Evolutionary conservation across 2,888 invertebrate species (phyloP).

Genomic region (Stratiomys singularior): DNA sequence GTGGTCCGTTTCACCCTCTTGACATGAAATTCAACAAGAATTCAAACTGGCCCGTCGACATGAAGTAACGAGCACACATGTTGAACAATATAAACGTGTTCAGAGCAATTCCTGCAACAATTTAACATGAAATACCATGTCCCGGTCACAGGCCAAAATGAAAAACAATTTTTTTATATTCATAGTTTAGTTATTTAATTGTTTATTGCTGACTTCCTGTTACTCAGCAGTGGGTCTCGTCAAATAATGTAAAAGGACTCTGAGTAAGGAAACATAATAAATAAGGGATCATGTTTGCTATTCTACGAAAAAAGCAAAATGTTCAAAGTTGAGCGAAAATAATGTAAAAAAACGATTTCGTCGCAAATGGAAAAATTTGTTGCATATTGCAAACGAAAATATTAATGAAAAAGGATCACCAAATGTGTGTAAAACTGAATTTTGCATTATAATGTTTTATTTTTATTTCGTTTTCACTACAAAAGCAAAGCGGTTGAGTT

Average conservation of each 20-base stretch:
- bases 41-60: not conserved
- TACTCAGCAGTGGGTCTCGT: conserved; percentile 51
- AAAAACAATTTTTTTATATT: not conserved
- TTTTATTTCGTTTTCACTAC: no score
- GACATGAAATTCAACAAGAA: no score
- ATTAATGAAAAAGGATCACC: no score
- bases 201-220: conserved; percentile 54
- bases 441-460: no score
- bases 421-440: no score
- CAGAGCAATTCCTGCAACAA: conserved; percentile 5
- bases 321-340: no score
- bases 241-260: not conserved
- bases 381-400: no score
- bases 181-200: conserved; percentile 49
- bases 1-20: no score
- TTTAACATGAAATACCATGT: conserved; percentile 15
- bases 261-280: conserved; percentile 19
- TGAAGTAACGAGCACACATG: conserved; percentile 48
- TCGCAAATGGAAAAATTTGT: no score
- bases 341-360: no score
- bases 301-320: not conserved
- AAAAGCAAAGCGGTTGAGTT: no score
- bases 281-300: conserved; percentile 38
- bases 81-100: conserved; percentile 47
- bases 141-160: not conserved